Conservation (phyloP, 2,113 vertebrate genomes). For the Callorhinus ursinus region DNA sequence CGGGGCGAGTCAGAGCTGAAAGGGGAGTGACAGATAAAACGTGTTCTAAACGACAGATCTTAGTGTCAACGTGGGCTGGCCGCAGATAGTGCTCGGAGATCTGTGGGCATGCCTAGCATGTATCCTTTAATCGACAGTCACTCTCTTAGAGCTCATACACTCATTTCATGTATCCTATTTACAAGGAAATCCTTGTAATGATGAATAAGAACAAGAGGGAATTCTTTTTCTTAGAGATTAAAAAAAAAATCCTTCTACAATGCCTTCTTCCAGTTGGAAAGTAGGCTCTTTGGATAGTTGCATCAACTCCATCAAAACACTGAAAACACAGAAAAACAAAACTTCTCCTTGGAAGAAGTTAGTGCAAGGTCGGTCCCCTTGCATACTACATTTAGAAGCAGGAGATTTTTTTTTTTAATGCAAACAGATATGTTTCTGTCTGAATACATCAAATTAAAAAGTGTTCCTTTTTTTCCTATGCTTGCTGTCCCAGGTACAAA, state of each 20-base stretch:
- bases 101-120: background rate
- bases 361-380: background rate
- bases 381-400: background rate
- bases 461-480: background rate
- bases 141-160: background rate
- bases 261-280: background rate
- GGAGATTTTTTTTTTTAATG: background rate
- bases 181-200: background rate
- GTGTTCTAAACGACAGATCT: background rate
- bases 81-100: background rate
- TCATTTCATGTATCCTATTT: background rate
- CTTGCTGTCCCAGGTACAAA: background rate
- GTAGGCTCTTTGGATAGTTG: background rate
- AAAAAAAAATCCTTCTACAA: background rate
- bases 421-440: background rate
- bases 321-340: background rate
- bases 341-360: slow-evolving; percentile 14
- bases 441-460: background rate
- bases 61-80: background rate
- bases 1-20: background rate
- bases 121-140: background rate
- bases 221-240: background rate
- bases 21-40: background rate
- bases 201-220: background rate
- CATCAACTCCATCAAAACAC: background rate